A percentile compares a stretch with the other conserved stretches of the same genome.
Evolutionary conservation across 2,888 invertebrate species (phyloP).

Genomic region (Disparrhopalites patrizii): DNA sequence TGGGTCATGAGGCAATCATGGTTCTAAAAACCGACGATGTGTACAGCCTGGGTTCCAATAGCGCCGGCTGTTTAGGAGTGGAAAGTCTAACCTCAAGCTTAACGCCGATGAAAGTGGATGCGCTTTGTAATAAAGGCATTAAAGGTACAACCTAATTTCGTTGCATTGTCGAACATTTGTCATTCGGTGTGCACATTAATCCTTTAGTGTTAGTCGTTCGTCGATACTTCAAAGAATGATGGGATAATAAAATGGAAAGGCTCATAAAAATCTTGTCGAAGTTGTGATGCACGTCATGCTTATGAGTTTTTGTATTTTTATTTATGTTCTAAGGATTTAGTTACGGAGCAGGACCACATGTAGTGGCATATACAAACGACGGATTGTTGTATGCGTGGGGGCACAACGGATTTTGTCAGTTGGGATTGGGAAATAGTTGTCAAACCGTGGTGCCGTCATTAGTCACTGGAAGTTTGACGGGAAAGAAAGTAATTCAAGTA

Average conservation of each 20-base stretch:
- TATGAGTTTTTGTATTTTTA: neutral
- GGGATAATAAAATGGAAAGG: neutral
- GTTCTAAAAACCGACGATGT: slow-evolving; percentile 59
- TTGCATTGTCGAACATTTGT: too few species aligned
- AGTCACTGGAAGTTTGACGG: slow-evolving; percentile 54
- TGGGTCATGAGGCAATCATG: slow-evolving; percentile 60
- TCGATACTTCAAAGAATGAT: neutral
- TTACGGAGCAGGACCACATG: slow-evolving; percentile 61
- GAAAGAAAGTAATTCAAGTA: slow-evolving; percentile 55
- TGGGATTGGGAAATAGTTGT: slow-evolving; percentile 58
- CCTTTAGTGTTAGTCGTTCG: too few species aligned
- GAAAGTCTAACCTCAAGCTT: slow-evolving; percentile 57
- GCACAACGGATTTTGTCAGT: slow-evolving; percentile 58
- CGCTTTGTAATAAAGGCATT: slow-evolving; percentile 56
- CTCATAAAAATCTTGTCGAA: neutral
- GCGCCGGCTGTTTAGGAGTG: slow-evolving; percentile 57
- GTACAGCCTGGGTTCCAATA: slow-evolving; percentile 59
- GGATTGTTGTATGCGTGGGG: slow-evolving; percentile 61
- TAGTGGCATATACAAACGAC: slow-evolving; percentile 57
- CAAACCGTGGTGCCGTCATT: slow-evolving; percentile 56
- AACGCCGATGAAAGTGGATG: slow-evolving; percentile 56
- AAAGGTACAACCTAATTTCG: slow-evolving; percentile 52
- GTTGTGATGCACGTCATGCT: neutral
- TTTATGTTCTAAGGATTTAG: slow-evolving; percentile 53
- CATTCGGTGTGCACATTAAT: too few species aligned